Evolutionary conservation across 92 coral and sea anemone genomes (phyloP).

Genomic region (Bergia sp.): DNA sequence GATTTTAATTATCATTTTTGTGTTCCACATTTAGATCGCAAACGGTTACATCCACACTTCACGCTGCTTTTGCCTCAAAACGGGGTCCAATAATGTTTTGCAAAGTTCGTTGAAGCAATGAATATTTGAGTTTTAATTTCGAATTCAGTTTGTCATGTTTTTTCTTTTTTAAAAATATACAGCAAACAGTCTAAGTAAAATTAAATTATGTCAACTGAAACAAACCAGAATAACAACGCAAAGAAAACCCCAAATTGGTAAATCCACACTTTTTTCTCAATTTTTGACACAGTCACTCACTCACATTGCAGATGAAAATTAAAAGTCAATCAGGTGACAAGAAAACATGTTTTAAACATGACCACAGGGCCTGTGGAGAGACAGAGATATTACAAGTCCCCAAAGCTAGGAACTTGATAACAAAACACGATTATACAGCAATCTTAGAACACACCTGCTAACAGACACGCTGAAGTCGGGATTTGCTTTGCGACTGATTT

Average conservation of each 20-base stretch:
- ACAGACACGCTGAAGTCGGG: slow-evolving; percentile 1
- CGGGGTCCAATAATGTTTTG: not conserved
- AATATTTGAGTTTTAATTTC: not conserved
- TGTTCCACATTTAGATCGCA: not conserved
- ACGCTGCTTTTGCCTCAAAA: not conserved
- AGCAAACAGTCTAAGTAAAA: not conserved
- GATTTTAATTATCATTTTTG: not conserved
- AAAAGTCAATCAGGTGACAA: slow-evolving; percentile 9
- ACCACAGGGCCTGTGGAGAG: not conserved
- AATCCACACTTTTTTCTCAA: not conserved
- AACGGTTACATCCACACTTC: too few relatives aligned
- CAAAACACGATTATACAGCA: slow-evolving; percentile 1
- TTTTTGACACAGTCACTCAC: not conserved
- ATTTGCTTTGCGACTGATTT: slow-evolving; percentile 8
- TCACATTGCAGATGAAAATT: not conserved
- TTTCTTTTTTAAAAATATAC: too few relatives aligned
- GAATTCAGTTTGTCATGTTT: not conserved
- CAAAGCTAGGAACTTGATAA: slow-evolving; percentile 16
- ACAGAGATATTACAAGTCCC: not conserved
- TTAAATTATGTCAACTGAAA: not conserved
- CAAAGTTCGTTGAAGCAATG: not conserved
- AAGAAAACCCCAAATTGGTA: not conserved
- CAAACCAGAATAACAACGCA: not conserved
- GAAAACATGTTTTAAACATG: slow-evolving; percentile 16
- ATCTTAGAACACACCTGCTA: slow-evolving; percentile 24